Evolutionary conservation across 1,140 invertebrate genomes (phyloP).

Genomic region (Aplysia californica): DNA sequence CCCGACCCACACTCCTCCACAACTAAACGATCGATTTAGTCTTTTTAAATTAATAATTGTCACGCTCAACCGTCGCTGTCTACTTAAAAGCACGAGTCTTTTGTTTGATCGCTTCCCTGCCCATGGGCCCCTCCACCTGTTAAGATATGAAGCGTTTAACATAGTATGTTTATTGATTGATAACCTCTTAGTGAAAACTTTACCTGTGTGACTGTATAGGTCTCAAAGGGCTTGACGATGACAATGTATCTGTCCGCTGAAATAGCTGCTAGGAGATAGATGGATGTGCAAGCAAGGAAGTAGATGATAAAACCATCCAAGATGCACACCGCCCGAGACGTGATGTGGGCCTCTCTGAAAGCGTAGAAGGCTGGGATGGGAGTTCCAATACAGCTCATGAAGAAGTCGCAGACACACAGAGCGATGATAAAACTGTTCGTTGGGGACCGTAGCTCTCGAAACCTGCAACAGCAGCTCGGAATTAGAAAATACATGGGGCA

Average conservation of each 20-base stretch:
- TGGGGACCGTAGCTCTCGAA: constrained; percentile 26
- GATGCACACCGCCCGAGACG: constrained; percentile 5
- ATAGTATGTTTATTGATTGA: too few species aligned
- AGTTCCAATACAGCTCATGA: constrained; percentile 28
- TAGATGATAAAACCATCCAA: constrained; percentile 37
- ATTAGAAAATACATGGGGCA: too few species aligned
- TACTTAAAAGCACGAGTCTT: too few species aligned
- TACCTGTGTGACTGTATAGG: constrained; percentile 27
- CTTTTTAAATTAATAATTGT: too few species aligned
- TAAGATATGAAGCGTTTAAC: too few species aligned
- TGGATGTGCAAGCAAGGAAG: constrained; percentile 33
- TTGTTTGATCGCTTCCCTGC: too few species aligned
- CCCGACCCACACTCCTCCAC: too few species aligned
- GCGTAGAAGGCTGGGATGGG: constrained; percentile 23
- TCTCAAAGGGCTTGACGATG: constrained; percentile 31
- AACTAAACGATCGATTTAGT: too few species aligned
- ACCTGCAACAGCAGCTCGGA: too few species aligned
- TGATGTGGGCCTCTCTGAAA: constrained; percentile 18
- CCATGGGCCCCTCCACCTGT: too few species aligned
- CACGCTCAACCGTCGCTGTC: too few species aligned
- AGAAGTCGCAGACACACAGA: constrained; percentile 30
- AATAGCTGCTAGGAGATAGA: constrained; percentile 35
- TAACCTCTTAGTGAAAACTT: too few species aligned
- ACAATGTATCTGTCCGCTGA: constrained; percentile 39
- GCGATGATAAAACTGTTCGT: constrained; percentile 36